Base-by-base conservation (phyloP, 1,140 invertebrate genomes). In the Cephus cinctus region DNA sequence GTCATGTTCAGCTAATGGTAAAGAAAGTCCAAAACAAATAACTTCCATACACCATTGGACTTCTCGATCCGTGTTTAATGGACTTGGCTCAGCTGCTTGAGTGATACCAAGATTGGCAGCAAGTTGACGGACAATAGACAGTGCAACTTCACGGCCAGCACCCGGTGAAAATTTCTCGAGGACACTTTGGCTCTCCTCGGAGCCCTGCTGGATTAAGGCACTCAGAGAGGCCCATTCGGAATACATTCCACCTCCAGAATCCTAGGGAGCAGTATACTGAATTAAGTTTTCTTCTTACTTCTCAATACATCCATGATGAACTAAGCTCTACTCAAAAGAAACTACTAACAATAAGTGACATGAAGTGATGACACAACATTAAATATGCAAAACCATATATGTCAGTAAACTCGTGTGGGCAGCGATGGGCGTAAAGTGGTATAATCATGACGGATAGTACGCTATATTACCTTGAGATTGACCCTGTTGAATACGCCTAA, bases 31-130 rank as follows among this genome's bases (percentile, higher is more conserved):
- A 78, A 87, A 96, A 62, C 94, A 92, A 15, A 98, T 86, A 5
- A 96, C 92, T 82, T 94, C 90, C 84, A 95, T 90, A 40, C 89
- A 90, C 91, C 91, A 94, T 68, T 88, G 85, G 30, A 95, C 92
- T 78, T 95, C 91, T 61, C 83, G 81, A 65, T 91, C 88, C 16
- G 85, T 88, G 5, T 80, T 81, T 19, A 91, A 72, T 23, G 84
- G 81, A 61, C 88, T 89, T 8, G 86, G 85, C 61, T 90, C 87
- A 1, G 87, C 85, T 32, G 87, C 82, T 58, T 87, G 86, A 4
- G 87, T 81, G 21, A 90, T 84, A 4, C 88, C 88, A 38, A 92
- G 75, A 73, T 85, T 90, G 8, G 80, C 76, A 6, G 87, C 86
- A 5, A 96, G 78, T 63, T 90, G 87, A 61, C 85, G 86, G 1